A percentile compares a stretch with the other conserved stretches of the same genome.
Evolutionary conservation across 2,113 vertebrate genomes (phyloP).

Genomic region (Coracopsis vasa): DNA sequence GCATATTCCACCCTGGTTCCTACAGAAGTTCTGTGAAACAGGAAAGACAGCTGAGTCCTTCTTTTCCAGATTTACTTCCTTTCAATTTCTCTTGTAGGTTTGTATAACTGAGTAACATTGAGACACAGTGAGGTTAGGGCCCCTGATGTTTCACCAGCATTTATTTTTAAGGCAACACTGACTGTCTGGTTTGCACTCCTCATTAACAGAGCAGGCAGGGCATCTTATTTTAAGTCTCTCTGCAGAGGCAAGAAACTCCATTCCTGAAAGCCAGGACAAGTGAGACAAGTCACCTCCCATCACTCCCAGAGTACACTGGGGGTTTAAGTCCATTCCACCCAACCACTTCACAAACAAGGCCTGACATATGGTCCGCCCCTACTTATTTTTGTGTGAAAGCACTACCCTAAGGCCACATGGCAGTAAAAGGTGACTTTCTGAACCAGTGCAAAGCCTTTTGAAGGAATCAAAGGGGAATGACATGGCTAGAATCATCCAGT

Average conservation of each 20-base stretch:
- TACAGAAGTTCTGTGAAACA: neutral
- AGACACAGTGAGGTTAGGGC: neutral
- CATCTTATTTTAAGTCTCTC: neutral
- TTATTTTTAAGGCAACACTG: neutral
- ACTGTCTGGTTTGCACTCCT: neutral
- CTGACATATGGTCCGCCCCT: neutral
- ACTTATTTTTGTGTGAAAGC: neutral
- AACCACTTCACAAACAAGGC: neutral
- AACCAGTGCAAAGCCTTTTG: neutral
- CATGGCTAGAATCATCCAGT: neutral
- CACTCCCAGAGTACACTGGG: neutral
- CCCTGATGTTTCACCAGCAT: neutral
- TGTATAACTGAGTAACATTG: neutral
- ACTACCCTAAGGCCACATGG: neutral
- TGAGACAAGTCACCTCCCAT: neutral
- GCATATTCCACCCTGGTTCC: fast-evolving
- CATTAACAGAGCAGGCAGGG: neutral
- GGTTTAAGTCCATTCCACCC: neutral
- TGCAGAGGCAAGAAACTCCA: neutral
- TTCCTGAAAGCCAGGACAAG: neutral
- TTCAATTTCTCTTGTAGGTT: neutral
- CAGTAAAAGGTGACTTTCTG: neutral
- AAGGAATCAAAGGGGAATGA: neutral
- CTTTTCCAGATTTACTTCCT: neutral
- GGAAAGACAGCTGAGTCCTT: neutral